A percentile compares a stretch with the other conserved stretches of the same genome.
phyloP scores from a whole-genome alignment of 1,140 invertebrate species.

The Diachasmimorpha longicaudata region DNA sequence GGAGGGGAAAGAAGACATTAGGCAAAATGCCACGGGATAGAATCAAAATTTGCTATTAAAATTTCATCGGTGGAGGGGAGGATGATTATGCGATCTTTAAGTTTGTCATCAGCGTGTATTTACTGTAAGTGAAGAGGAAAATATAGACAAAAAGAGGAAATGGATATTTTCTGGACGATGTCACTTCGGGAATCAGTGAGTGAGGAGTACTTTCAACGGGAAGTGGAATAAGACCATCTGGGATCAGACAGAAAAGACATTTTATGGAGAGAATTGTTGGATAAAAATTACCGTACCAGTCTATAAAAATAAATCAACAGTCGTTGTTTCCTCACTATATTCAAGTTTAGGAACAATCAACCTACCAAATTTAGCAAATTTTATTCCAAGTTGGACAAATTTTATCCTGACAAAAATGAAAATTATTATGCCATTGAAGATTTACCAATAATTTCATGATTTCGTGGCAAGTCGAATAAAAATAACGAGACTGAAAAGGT shows the following conservation, averaged over 20 bases:
- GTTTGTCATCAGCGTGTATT: neutral
- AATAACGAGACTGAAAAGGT: no score
- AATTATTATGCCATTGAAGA: no score
- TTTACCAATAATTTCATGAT: no score
- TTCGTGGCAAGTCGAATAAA: no score
- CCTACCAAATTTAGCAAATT: no score
- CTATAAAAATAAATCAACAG: no score
- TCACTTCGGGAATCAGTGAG: neutral
- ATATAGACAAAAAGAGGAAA: neutral
- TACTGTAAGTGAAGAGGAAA: neutral
- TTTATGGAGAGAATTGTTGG: no score
- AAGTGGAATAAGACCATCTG: neutral
- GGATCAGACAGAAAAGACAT: neutral
- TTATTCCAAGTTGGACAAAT: neutral
- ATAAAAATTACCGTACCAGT: no score
- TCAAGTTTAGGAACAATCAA: no score
- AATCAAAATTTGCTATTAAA: slow-evolving; percentile 1
- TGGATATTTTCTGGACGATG: neutral
- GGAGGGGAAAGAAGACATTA: neutral
- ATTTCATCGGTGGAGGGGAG: neutral
- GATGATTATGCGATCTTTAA: neutral
- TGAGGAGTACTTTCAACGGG: neutral
- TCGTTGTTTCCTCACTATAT: no score
- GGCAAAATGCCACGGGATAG: neutral
- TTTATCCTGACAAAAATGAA: no score